Conservation (phyloP, 2,113 vertebrate genomes). For the Antennarius striatus region DNA sequence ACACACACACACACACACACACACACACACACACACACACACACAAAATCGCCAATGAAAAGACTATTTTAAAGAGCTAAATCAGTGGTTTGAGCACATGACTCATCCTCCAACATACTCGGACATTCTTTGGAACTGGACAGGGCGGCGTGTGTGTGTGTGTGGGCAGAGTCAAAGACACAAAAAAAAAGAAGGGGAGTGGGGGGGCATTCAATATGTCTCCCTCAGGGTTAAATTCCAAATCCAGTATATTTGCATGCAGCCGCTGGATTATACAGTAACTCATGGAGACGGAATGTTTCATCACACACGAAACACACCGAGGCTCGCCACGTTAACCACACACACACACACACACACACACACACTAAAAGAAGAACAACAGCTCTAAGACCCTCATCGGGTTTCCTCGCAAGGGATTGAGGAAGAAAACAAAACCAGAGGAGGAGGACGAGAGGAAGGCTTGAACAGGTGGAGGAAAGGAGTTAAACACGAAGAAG, state of each 20-base stretch:
- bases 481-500: background rate
- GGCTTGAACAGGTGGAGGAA: constrained; percentile 20
- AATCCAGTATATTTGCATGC: constrained; percentile 21
- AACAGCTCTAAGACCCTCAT: constrained; percentile 47
- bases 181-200: constrained; percentile 11
- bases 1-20: constrained; percentile 12
- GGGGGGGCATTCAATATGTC: constrained; percentile 12
- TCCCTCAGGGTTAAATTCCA: constrained; percentile 45
- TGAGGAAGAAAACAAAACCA: constrained; percentile 14
- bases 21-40: constrained; percentile 15
- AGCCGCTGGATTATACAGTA: constrained; percentile 54
- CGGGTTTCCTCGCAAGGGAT: constrained; percentile 47
- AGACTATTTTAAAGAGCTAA: constrained; percentile 40
- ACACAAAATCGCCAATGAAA: constrained; percentile 30
- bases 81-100: constrained; percentile 50
- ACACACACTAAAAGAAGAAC: background rate
- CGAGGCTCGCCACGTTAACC: constrained; percentile 61
- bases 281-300: constrained; percentile 43
- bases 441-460: background rate
- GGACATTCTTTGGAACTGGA: constrained; percentile 45
- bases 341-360: background rate
- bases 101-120: constrained; percentile 37
- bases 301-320: constrained; percentile 39
- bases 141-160: constrained; percentile 49
- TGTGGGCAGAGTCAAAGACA: constrained; percentile 24